Evolutionary conservation across 2,888 invertebrate species (phyloP).

Genomic region (Apomyelois bistriatella): DNA sequence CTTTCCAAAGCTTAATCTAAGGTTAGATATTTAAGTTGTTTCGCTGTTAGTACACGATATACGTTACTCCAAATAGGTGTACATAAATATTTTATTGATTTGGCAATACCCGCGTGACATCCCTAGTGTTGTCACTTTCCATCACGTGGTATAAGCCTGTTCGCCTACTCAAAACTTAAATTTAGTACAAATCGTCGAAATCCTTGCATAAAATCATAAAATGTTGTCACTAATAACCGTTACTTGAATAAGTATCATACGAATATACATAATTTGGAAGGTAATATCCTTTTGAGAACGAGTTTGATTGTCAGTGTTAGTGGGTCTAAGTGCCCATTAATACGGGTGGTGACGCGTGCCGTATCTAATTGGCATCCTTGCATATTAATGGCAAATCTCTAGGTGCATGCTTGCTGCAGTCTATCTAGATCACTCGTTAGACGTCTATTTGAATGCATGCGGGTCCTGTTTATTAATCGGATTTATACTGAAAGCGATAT

Average conservation of each 20-base stretch:
- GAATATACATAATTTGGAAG: conserved; percentile 30
- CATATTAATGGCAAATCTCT: conserved; percentile 50
- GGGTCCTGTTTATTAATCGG: conserved; percentile 56
- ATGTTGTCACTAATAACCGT: conserved; percentile 52
- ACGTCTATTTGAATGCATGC: conserved; percentile 46
- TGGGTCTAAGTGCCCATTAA: conserved; percentile 35
- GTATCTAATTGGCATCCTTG: conserved; percentile 69
- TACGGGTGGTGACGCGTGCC: conserved; percentile 40
- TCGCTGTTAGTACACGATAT: not conserved
- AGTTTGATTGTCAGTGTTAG: conserved; percentile 42
- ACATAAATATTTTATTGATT: not conserved
- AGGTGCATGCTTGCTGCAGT: conserved; percentile 23
- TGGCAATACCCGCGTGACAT: not conserved
- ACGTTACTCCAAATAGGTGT: not conserved
- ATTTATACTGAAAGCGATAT: conserved; percentile 57
- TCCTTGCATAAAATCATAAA: conserved; percentile 46
- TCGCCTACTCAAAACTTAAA: not conserved
- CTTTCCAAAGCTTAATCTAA: not conserved
- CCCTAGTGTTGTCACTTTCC: not conserved
- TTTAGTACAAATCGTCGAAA: conserved; percentile 32
- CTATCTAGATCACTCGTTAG: conserved; percentile 48
- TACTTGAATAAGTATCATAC: conserved; percentile 31
- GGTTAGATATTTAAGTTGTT: not conserved
- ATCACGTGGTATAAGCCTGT: too few relatives aligned
- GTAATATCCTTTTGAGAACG: conserved; percentile 52